Conservation (phyloP, 2,888 invertebrate species). For the Dynastes maya region DNA sequence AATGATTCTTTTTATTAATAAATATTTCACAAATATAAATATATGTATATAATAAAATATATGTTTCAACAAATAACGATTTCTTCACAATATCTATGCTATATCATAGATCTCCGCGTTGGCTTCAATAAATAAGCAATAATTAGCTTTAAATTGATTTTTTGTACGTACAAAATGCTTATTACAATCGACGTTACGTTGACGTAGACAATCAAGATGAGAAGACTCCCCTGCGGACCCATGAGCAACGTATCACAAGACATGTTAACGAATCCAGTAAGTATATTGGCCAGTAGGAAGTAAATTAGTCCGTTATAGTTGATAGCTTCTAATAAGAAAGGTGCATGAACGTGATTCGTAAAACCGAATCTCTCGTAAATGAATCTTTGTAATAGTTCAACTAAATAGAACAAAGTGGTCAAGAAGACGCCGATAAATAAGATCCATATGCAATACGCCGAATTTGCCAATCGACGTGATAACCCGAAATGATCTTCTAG, state of each 20-base stretch:
- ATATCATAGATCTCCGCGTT: slow-evolving; percentile 23
- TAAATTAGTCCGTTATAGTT: slow-evolving; percentile 88
- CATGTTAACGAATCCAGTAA: slow-evolving; percentile 89
- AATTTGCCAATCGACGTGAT: slow-evolving; percentile 88
- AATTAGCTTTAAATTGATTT: slow-evolving; percentile 70
- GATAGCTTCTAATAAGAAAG: slow-evolving; percentile 79
- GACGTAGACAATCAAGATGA: slow-evolving; percentile 77
- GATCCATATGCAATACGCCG: slow-evolving; percentile 86
- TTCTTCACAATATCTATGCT: not conserved
- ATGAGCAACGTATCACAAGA: slow-evolving; percentile 76
- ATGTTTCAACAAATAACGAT: not conserved
- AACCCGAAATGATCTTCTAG: slow-evolving; percentile 74
- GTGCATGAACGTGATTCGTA: slow-evolving; percentile 64
- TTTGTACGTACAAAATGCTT: slow-evolving; percentile 69
- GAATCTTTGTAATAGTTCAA: slow-evolving; percentile 71
- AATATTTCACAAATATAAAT: not conserved
- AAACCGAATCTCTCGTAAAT: slow-evolving; percentile 59
- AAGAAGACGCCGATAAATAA: slow-evolving; percentile 77
- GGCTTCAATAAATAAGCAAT: slow-evolving; percentile 23
- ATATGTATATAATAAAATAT: slow-evolving; percentile 11
- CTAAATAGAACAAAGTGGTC: slow-evolving; percentile 73
- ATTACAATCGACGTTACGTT: slow-evolving; percentile 68
- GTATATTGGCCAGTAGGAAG: slow-evolving; percentile 87
- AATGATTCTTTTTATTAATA: too few species aligned
- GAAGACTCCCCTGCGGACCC: slow-evolving; percentile 68